A percentile compares a stretch with the other conserved stretches of the same genome.
Evolutionary conservation across 2,797 vertebrate species (phyloP).

Genomic region (Trachurus trachurus): DNA sequence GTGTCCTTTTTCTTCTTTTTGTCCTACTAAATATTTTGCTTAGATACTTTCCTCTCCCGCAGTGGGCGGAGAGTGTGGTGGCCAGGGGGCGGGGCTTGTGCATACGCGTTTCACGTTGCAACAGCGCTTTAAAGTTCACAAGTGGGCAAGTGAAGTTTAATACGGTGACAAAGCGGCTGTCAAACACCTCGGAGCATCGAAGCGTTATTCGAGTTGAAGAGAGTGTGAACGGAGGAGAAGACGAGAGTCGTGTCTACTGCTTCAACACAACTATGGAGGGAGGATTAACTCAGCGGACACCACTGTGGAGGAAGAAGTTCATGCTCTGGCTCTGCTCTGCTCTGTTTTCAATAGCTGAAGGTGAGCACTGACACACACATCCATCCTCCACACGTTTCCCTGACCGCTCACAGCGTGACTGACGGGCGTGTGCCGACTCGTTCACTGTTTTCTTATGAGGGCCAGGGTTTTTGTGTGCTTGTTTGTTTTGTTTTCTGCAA

Average conservation of each 20-base stretch:
- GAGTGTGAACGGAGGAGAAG: background rate
- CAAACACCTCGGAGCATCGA: background rate
- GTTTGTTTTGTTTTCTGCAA: no score
- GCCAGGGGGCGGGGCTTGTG: background rate
- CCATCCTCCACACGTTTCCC: no score
- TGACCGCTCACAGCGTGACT: background rate
- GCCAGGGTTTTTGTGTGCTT: background rate
- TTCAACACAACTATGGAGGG: conserved; percentile 52
- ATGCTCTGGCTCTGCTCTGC: conserved; percentile 55
- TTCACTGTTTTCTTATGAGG: background rate
- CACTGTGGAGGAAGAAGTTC: background rate
- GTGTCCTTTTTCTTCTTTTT: no score
- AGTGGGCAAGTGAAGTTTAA: conserved; percentile 6
- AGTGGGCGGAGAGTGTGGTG: conserved; percentile 1
- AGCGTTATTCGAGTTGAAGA: background rate
- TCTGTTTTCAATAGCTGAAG: conserved; percentile 59
- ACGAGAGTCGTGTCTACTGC: background rate
- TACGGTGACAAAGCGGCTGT: conserved; percentile 13
- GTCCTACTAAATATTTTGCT: no score
- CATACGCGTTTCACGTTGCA: conserved; percentile 11
- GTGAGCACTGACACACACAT: conserved; percentile 63
- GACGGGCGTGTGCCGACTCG: conserved; percentile 44
- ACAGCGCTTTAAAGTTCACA: conserved; percentile 17
- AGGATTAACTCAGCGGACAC: conserved; percentile 26
- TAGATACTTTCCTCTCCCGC: background rate